Base-by-base conservation (phyloP, 1,140 invertebrate species). In the Nomia melanderi region DNA sequence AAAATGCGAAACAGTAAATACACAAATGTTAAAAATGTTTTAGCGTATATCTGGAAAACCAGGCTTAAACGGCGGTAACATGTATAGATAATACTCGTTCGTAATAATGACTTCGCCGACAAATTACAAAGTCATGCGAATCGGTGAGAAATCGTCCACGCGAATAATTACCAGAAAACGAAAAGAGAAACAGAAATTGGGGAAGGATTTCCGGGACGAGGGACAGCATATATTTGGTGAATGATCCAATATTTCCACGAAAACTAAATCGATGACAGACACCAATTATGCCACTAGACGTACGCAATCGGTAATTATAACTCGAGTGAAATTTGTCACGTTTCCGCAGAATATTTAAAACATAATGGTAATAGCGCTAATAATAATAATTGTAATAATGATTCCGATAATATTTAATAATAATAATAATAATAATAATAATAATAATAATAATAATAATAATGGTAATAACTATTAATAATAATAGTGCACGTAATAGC, bases 401-500 rank as follows among this genome's bases (percentile, higher is more conserved):
- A 71, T 75, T 17, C 14, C 20, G 20, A 44, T 44, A 20, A 44
- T 44, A 44, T 27, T 39, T 78, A 69, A 79, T 75, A 69, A 75
- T 67, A 25, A 31, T 75, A 41, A 50, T 78, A 78, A 69, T 75
- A 65, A 57, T 57, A 36, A 79, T 54, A 54, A 57, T 78, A 70
- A 56, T 81, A 65, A 72, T 70, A 53, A 73, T 75, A 62, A 81
- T 81, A 76, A 69, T 60, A 73, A 59, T 82, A 76, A 82, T 87
- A 82, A 70, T 76, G 74, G 73, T 77, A 65, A 79, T 59, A 67
- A 79, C 57, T 78, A 36, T 31, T 78, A 78, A 69, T 63, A 82
- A 82, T 79, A 84, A 75, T 81, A 78, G 82, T 84, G 82, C 82
- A 83, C 73, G 65, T 71, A 81, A 76, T 85, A 84, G 70, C 78